A percentile compares a stretch with the other conserved stretches of the same genome.
These are phyloP conservation scores for Auanema freiburgensis DNA, from an alignment of 2,888 invertebrate species.

Conservation along the genomic window DNA sequence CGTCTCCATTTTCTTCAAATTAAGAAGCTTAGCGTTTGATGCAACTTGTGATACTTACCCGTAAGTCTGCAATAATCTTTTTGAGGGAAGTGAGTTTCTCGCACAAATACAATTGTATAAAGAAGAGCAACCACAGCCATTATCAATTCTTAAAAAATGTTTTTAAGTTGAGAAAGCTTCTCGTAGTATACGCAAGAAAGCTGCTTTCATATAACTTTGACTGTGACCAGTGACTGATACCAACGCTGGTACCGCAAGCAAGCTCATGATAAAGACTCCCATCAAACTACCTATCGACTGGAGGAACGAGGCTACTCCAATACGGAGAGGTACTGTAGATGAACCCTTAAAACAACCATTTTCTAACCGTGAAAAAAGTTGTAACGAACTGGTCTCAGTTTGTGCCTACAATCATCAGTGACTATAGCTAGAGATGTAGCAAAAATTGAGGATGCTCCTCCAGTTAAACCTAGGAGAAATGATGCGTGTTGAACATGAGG, in stretches of 20 bases:
- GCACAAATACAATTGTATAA: slow-evolving; percentile 46
- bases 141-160: slow-evolving; percentile 27
- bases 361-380: not conserved
- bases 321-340: slow-evolving; percentile 50
- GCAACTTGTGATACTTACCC: slow-evolving; percentile 5
- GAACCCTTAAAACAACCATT: slow-evolving; percentile 34
- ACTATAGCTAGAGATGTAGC: slow-evolving; percentile 48
- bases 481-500: not conserved
- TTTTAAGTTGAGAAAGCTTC: not conserved
- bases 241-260: slow-evolving; percentile 40
- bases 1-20: not conserved
- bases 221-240: slow-evolving; percentile 37
- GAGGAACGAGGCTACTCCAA: slow-evolving; percentile 49
- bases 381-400: slow-evolving; percentile 39
- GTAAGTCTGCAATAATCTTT: slow-evolving; percentile 14
- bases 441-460: slow-evolving; percentile 47
- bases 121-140: slow-evolving; percentile 39
- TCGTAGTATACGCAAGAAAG: slow-evolving; percentile 37
- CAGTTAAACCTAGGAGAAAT: slow-evolving; percentile 27
- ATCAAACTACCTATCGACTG: slow-evolving; percentile 44
- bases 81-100: slow-evolving; percentile 47
- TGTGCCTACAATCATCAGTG: slow-evolving; percentile 52
- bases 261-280: slow-evolving; percentile 37
- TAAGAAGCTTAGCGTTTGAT: not conserved
- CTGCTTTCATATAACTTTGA: slow-evolving; percentile 35